These are phyloP conservation scores for Sinella curviseta DNA, from an alignment of 1,140 invertebrate species.

Conservation along the genomic window DNA sequence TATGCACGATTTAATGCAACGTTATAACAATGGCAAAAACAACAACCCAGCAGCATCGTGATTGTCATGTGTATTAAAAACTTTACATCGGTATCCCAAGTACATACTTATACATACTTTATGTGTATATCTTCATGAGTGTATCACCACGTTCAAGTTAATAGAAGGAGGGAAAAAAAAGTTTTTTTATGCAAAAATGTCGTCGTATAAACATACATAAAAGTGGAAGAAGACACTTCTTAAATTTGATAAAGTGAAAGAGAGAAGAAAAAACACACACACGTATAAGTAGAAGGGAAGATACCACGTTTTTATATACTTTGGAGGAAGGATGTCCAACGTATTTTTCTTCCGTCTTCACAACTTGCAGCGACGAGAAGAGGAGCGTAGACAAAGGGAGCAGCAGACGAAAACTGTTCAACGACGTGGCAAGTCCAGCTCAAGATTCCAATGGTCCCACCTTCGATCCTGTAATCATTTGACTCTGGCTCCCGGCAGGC, in stretches of 20 bases:
- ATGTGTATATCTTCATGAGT: too few species aligned
- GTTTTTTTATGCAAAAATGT: neutral
- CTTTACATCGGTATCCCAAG: too few species aligned
- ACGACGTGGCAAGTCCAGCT: conserved; percentile 54
- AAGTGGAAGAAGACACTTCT: neutral
- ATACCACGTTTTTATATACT: too few species aligned
- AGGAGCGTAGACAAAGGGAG: conserved; percentile 56
- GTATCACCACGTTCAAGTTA: too few species aligned
- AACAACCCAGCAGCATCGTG: too few species aligned
- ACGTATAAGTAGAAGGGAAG: too few species aligned
- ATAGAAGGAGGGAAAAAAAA: neutral
- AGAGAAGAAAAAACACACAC: neutral
- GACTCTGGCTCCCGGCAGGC: conserved; percentile 70
- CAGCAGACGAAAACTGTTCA: conserved; percentile 59
- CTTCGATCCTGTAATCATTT: conserved; percentile 53
- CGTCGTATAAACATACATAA: neutral
- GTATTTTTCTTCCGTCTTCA: conserved; percentile 92
- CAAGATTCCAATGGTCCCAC: conserved; percentile 49
- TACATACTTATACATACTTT: too few species aligned
- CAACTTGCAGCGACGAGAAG: conserved; percentile 79
- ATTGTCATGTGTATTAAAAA: too few species aligned
- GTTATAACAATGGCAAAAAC: too few species aligned
- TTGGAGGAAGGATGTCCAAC: conserved; percentile 66
- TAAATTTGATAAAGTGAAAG: neutral
- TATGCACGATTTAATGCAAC: too few species aligned